A percentile compares a stretch with the other conserved stretches of the same genome.
phyloP scores from a whole-genome alignment of 2,113 vertebrate species.

The Triplophysa rosa region DNA sequence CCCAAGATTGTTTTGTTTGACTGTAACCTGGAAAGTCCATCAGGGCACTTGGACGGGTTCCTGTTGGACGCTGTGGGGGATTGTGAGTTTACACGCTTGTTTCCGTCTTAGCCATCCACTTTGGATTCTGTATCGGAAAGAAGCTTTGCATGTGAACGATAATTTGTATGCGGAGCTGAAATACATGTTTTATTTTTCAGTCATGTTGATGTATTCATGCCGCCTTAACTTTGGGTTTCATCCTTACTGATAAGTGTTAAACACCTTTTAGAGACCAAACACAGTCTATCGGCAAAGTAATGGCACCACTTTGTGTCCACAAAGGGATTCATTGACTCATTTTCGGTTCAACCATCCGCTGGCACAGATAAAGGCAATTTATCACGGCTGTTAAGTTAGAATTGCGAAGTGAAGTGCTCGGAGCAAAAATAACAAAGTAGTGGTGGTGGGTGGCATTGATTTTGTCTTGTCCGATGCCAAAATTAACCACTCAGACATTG shows the following conservation, averaged over 20 bases:
- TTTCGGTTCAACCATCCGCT: not conserved
- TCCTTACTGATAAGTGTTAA: not conserved
- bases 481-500: slow-evolving; percentile 7
- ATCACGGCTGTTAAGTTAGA: not conserved
- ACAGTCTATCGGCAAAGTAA: not conserved
- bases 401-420: not conserved
- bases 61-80: not conserved
- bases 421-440: slow-evolving; percentile 6
- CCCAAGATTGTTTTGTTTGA: too few relatives aligned
- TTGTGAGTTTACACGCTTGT: not conserved
- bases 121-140: not conserved
- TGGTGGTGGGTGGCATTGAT: slow-evolving; percentile 14
- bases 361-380: not conserved
- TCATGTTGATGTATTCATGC: too few relatives aligned
- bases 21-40: too few relatives aligned
- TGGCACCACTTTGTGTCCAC: not conserved
- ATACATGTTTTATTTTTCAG: too few relatives aligned
- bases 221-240: not conserved
- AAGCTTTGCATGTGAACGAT: not conserved
- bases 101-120: not conserved
- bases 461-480: not conserved
- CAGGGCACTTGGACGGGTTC: not conserved
- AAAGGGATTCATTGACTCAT: not conserved
- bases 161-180: too few relatives aligned
- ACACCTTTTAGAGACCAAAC: not conserved